Evolutionary conservation across 2,797 vertebrate genomes (phyloP).

Genomic region (Epinephelus awoara): DNA sequence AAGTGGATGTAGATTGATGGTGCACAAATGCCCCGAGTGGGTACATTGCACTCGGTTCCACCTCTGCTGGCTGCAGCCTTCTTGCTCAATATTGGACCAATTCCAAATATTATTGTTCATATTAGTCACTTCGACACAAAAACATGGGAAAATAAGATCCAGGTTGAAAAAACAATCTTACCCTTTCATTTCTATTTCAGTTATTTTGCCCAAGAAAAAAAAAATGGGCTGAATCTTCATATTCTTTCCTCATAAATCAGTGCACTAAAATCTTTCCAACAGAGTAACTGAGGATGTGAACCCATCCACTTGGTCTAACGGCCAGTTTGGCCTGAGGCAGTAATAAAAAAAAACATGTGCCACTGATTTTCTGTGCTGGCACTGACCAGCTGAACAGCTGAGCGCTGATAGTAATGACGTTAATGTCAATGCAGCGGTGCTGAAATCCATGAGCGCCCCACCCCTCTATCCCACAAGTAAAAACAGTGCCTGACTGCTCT

Average conservation of each 20-base stretch:
- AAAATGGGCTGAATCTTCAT: too few relatives aligned
- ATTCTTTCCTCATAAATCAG: background rate
- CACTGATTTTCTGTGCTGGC: slow-evolving; percentile 43
- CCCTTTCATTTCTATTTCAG: background rate
- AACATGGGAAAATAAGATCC: too few relatives aligned
- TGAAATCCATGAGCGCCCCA: slow-evolving; percentile 10
- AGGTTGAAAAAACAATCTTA: too few relatives aligned
- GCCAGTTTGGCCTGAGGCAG: slow-evolving; percentile 32
- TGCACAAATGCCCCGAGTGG: too few relatives aligned
- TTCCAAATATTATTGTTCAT: too few relatives aligned
- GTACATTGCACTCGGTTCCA: too few relatives aligned
- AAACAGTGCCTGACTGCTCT: background rate
- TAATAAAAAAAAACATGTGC: slow-evolving; percentile 33
- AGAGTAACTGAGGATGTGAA: background rate
- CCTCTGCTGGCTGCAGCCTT: too few relatives aligned
- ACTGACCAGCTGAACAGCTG: slow-evolving; percentile 34
- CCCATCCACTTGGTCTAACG: background rate
- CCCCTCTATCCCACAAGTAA: background rate
- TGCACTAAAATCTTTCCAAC: background rate
- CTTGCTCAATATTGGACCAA: too few relatives aligned
- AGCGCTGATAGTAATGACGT: slow-evolving; percentile 22
- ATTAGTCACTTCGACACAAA: too few relatives aligned
- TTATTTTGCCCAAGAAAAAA: background rate
- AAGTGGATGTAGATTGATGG: too few relatives aligned
- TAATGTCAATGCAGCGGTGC: background rate